Conservation (phyloP, 2,797 vertebrate genomes). For the Orestias chungarensis region DNA sequence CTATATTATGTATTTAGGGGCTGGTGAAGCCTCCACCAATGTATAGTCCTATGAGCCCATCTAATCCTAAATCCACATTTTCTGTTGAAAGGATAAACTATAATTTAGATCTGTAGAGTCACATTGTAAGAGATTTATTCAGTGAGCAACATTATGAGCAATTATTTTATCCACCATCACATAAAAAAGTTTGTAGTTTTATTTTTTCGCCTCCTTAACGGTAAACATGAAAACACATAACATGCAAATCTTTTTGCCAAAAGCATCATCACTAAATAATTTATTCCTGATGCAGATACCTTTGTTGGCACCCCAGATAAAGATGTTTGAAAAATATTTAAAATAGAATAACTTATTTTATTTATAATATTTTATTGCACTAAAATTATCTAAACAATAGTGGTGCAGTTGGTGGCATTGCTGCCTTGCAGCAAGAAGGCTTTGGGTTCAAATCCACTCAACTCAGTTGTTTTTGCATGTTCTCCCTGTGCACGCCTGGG, state of each 20-base stretch:
- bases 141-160: neutral
- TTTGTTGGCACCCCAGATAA: neutral
- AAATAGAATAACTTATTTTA: neutral
- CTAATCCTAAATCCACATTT: neutral
- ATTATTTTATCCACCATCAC: conserved; percentile 52
- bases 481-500: too few species aligned
- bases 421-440: too few species aligned
- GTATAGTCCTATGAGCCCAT: neutral
- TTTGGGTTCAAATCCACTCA: too few species aligned
- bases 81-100: neutral
- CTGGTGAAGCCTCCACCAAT: neutral
- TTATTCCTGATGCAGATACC: neutral
- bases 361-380: neutral
- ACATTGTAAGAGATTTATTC: neutral
- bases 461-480: too few species aligned
- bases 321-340: neutral
- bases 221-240: conserved; percentile 1
- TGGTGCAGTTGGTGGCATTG: too few species aligned
- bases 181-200: conserved; percentile 4
- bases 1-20: neutral
- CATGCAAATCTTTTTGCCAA: conserved; percentile 45
- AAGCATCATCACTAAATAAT: conserved; percentile 30
- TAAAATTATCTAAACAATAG: neutral
- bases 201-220: conserved; percentile 15
- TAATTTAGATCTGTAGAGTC: neutral